Conservation (phyloP, 2,888 invertebrate genomes). For the Pterobdella sp. region DNA sequence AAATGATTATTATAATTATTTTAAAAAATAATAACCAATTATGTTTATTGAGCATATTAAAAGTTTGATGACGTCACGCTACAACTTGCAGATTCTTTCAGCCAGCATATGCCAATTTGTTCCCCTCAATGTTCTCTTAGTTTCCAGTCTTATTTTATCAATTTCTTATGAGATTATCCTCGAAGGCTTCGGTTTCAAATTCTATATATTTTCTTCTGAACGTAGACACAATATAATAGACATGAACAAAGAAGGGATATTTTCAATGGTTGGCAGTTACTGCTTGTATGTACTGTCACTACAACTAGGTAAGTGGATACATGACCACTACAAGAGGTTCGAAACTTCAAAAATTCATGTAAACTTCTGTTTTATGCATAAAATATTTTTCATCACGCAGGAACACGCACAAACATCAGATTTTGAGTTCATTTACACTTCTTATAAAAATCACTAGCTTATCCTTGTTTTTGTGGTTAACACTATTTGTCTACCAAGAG, state of each 20-base stretch:
- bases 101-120: conserved; percentile 59
- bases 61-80: too few species aligned
- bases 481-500: conserved; percentile 32
- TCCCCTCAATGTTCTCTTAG: conserved; percentile 49
- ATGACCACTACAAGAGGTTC: not conserved
- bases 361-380: too few species aligned
- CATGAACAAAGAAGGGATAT: conserved; percentile 85
- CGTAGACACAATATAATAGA: conserved; percentile 57
- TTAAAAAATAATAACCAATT: too few species aligned
- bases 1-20: too few species aligned
- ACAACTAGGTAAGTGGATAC: conserved; percentile 43
- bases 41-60: too few species aligned
- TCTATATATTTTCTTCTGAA: conserved; percentile 60
- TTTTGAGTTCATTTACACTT: conserved; percentile 33
- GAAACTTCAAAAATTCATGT: too few species aligned
- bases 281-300: conserved; percentile 70
- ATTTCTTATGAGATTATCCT: conserved; percentile 63
- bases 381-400: not conserved
- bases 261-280: conserved; percentile 75
- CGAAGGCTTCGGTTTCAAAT: conserved; percentile 57
- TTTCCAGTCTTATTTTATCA: conserved; percentile 57
- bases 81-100: conserved; percentile 56
- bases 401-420: conserved; percentile 37
- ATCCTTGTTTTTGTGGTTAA: conserved; percentile 36
- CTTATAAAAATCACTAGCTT: conserved; percentile 33